Evolutionary conservation across 2,113 vertebrate genomes (phyloP).

Genomic region (Dasypus novemcinctus): DNA sequence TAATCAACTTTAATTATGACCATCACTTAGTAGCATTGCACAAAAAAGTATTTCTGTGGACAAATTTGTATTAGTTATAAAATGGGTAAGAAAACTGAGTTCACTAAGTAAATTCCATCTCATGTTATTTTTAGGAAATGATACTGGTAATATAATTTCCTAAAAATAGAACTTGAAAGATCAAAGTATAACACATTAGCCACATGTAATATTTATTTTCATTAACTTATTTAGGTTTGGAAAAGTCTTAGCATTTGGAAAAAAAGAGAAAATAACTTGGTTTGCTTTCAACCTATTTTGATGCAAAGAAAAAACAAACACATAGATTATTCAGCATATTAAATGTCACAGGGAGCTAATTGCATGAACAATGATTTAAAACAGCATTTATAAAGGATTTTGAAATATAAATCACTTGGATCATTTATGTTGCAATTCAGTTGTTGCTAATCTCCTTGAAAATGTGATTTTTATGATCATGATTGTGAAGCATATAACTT

Average conservation of each 20-base stretch:
- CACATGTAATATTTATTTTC: slow-evolving; percentile 63
- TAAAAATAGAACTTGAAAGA: slow-evolving; percentile 56
- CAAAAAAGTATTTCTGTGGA: neutral
- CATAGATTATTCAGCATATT: neutral
- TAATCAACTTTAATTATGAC: neutral
- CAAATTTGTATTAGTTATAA: slow-evolving; percentile 62
- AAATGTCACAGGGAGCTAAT: neutral
- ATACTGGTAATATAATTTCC: slow-evolving; percentile 31
- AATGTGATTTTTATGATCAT: neutral
- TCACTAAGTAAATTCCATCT: slow-evolving; percentile 44
- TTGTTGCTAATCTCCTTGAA: neutral
- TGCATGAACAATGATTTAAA: slow-evolving; percentile 54
- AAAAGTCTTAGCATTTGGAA: slow-evolving; percentile 60
- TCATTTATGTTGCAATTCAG: neutral
- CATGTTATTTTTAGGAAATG: slow-evolving; percentile 66
- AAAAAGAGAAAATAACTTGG: slow-evolving; percentile 9
- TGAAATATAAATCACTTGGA: slow-evolving; percentile 33
- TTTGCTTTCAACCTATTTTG: slow-evolving; percentile 3
- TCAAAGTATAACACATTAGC: slow-evolving; percentile 67
- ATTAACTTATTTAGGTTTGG: slow-evolving; percentile 49
- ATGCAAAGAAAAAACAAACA: slow-evolving; percentile 55
- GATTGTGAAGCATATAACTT: neutral
- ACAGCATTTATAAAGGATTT: neutral
- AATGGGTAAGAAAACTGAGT: slow-evolving; percentile 57
- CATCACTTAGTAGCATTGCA: slow-evolving; percentile 29